Conservation (phyloP, 2,888 invertebrate genomes). For the Holacanthella duospinosa region DNA sequence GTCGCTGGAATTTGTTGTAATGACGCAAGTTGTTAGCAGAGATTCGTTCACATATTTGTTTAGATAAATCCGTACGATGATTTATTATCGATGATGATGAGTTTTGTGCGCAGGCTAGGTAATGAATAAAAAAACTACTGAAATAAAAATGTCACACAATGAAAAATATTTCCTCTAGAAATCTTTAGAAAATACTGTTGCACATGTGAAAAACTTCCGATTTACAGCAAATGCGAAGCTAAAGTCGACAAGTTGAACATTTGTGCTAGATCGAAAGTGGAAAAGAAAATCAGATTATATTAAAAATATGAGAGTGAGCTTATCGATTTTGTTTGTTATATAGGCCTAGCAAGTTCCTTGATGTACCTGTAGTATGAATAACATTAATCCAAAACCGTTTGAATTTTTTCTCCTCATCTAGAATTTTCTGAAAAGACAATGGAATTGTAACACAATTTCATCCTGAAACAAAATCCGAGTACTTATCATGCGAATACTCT, state of each 20-base stretch:
- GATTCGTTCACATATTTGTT: no score
- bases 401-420: slow-evolving; percentile 42
- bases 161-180: slow-evolving; percentile 9
- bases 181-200: slow-evolving; percentile 40
- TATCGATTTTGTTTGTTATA: no score
- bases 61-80: no score
- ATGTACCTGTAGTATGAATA: slow-evolving; percentile 69
- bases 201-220: slow-evolving; percentile 59
- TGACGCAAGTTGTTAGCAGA: no score
- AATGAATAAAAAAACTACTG: slow-evolving; percentile 55
- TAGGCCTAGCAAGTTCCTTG: slow-evolving; percentile 53
- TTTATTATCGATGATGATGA: no score
- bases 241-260: slow-evolving; percentile 49
- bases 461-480: slow-evolving; percentile 69
- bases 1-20: no score
- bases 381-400: slow-evolving; percentile 88
- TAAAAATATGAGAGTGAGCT: no score
- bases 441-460: slow-evolving; percentile 72
- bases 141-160: slow-evolving; percentile 58
- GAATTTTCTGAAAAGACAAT: slow-evolving; percentile 50
- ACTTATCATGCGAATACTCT: slow-evolving; percentile 53
- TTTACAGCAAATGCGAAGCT: slow-evolving; percentile 57
- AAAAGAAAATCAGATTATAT: no score
- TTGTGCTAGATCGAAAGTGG: no score
- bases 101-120: no score